Evolutionary conservation across 2,797 vertebrate species (phyloP).

Genomic region (Masticophis lateralis): DNA sequence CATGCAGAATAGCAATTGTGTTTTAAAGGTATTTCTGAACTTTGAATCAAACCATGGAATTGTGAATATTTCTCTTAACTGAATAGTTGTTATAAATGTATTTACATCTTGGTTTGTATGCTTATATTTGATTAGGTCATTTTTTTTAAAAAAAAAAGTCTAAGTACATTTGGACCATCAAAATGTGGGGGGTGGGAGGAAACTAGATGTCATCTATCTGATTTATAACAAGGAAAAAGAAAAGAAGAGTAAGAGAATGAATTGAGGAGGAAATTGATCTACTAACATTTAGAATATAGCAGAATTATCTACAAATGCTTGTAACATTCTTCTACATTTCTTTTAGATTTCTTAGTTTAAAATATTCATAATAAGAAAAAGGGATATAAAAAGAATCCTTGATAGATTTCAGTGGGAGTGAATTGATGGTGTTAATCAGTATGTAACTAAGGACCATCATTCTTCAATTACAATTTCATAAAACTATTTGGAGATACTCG

Average conservation of each 20-base stretch:
- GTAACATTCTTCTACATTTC: not conserved
- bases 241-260: not conserved
- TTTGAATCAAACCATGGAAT: not conserved
- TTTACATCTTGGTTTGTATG: not conserved
- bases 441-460: not conserved
- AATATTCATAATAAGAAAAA: not conserved
- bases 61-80: not conserved
- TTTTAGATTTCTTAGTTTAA: not conserved
- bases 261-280: not conserved
- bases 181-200: rapidly evolving
- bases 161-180: not conserved
- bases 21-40: not conserved
- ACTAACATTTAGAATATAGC: not conserved
- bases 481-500: not conserved
- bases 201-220: not conserved
- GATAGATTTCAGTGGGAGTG: not conserved
- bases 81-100: not conserved
- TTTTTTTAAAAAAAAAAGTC: not conserved
- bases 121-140: not conserved
- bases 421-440: not conserved
- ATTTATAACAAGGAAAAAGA: not conserved
- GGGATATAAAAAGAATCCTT: not conserved
- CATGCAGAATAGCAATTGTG: not conserved
- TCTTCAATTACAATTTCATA: not conserved
- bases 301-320: not conserved